Conservation (phyloP, 2,888 invertebrate genomes). For the Drosophila neotestacea region DNA sequence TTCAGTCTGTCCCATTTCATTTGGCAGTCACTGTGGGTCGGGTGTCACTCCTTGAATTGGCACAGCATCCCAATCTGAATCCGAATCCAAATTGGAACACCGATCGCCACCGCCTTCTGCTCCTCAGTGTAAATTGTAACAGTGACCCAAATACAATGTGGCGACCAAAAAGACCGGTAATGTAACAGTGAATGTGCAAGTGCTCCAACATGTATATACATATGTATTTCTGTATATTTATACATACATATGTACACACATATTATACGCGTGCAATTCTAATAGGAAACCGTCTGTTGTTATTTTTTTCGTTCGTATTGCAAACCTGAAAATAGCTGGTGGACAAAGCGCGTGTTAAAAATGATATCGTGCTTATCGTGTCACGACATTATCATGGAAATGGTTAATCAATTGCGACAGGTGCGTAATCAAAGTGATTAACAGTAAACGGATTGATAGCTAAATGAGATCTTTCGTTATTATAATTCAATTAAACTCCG, state of each 20-base stretch:
- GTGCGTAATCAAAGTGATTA: not conserved
- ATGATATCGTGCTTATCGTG: slow-evolving; percentile 34
- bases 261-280: slow-evolving; percentile 71
- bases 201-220: slow-evolving; percentile 32
- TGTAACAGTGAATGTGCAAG: slow-evolving; percentile 80
- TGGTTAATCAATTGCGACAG: not conserved
- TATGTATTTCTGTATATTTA: slow-evolving; percentile 2
- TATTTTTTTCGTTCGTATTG: slow-evolving; percentile 32
- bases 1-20: slow-evolving; percentile 20
- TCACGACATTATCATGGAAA: slow-evolving; percentile 31
- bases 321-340: slow-evolving; percentile 59
- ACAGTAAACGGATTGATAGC: not conserved
- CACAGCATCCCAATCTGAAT: slow-evolving; percentile 38
- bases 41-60: slow-evolving; percentile 43
- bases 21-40: slow-evolving; percentile 25
- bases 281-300: slow-evolving; percentile 57
- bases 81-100: slow-evolving; percentile 17
- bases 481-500: not conserved
- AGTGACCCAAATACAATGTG: slow-evolving; percentile 81
- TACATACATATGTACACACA: slow-evolving; percentile 16
- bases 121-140: slow-evolving; percentile 72
- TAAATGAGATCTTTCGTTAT: not conserved
- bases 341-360: slow-evolving; percentile 20
- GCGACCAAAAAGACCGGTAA: slow-evolving; percentile 80
- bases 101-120: slow-evolving; percentile 20